Base-by-base conservation (phyloP, 2,797 vertebrate genomes). In the Coilia nasus region DNA sequence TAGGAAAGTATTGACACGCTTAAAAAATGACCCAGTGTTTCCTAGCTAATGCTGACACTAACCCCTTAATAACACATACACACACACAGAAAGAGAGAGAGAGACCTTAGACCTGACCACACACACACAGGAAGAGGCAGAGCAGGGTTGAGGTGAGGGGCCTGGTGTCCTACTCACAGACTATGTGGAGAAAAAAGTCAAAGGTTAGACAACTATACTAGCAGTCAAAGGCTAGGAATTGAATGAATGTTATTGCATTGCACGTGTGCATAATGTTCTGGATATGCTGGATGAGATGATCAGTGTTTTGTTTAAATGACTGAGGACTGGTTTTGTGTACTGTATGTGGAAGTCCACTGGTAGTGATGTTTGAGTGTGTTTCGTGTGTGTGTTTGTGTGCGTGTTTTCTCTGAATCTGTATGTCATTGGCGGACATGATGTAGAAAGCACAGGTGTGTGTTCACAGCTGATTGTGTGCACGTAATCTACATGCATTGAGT, bases 1-100 rank as follows among this genome's bases (percentile, higher is more conserved):
- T 83, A 82, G n/a, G 78, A 57, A 23, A 59, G 88, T 90, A 83
- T 64, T 64, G 62, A 64, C 62, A 64, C 62, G 28, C n/a, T 12
- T 64, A 28, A 64, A 64, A 64, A 64, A 23, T 64, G 62, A 64
- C 62, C 25, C 62, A 47, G 56, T 28, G 83, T 57, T 62, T 35
- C 23, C 75, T 81, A 19, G 62, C 23, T 81, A 83, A 71, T 67
- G 62, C 64, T 83, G 83, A 83, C 86, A 28, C 4, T 21, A 85
- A 31, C 62, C 57, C 2, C 57, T 21, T 21, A 23, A 1, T 0
- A 0, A 60, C 59, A 23, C 59, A 60, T 3, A 60, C 59, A 60
- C 21, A 62, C 60, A 62, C 60, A 62, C n/a, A 62, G n/a, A n/a
- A n/a, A n/a, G n/a, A n/a, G n/a, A n/a, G n/a, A n/a, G n/a, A n/a